Base-by-base conservation (phyloP, 2,113 vertebrate species). In the Lycaon pictus region DNA sequence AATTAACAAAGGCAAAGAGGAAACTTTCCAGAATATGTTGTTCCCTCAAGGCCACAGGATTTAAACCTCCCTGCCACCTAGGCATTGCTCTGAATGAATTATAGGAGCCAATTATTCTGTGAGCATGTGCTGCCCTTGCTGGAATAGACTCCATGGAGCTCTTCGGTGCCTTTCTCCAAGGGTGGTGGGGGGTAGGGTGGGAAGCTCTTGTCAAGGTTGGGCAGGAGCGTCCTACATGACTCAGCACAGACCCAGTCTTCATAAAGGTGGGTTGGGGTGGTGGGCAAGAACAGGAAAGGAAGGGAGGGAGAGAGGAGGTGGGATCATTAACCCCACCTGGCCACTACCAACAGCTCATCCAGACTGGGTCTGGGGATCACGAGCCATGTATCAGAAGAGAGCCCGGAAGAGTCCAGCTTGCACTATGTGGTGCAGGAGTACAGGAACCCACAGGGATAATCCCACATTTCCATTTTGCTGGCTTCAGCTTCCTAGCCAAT, bases 401-500 rank as follows among this genome's bases (percentile, higher is more conserved):
- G 23, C 55, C 27, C 11, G 0, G 23, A 29, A 71, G 74, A 84
- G 81, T 35, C 63, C 60, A 76, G 72, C 29, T 63, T 53, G 27
- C 9, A 20, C 29, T 17, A 0, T 1, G 16, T 56, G 12, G 1
- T 1, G 22, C 9, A 19, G 19, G 48, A 71, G 55, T 43, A 29
- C 13, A 22, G 60, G 37, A 79, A n/a, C 35, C 32, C 56, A 35
- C 11, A 1, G 69, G 51, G 83, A 56, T 83, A 37, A 89, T 81
- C 58, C 80, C 37, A 37, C 79, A 32, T 79, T 96, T 96, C 76
- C 20, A 20, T 94, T 69, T 80, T 94, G 63, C 90, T 91, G 94
- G 60, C 85, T 93, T 51, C 23, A 65, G 85, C 29, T 94, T 94
- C 89, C 79, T 81, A 72, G 67, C 32, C 65, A 65, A 93, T 88